phyloP scores from a whole-genome alignment of 2,113 vertebrate genomes.

The Poeciliopsis occidentalis region DNA sequence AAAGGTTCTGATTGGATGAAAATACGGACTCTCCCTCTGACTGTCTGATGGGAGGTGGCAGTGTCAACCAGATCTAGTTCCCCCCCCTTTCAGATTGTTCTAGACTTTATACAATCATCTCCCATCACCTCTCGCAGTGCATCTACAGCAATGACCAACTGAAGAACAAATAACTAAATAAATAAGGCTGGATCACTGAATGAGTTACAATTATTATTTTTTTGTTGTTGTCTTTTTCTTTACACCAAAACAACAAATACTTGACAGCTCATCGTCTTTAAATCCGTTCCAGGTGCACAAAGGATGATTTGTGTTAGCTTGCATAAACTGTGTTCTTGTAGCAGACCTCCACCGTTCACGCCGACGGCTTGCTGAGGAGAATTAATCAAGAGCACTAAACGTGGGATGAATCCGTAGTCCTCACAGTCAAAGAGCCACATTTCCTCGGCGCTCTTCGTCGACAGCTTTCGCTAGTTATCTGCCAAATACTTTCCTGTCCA shows the following conservation, averaged over 20 bases:
- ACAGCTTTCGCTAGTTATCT: constrained; percentile 85
- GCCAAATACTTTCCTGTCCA: constrained; percentile 96
- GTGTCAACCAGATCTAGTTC: constrained; percentile 50
- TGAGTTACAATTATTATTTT: constrained; percentile 45
- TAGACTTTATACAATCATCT: constrained; percentile 47
- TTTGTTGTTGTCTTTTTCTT: not conserved
- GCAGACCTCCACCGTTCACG: constrained; percentile 27
- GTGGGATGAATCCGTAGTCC: constrained; percentile 57
- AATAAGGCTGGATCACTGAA: constrained; percentile 68
- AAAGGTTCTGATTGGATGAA: constrained; percentile 13
- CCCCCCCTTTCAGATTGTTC: constrained; percentile 61
- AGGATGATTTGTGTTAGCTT: constrained; percentile 62
- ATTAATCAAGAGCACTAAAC: constrained; percentile 48
- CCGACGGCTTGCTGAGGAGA: constrained; percentile 25
- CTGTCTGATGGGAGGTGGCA: constrained; percentile 44
- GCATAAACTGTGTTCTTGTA: constrained; percentile 68
- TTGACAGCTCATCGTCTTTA: constrained; percentile 37
- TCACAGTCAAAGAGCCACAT: constrained; percentile 71
- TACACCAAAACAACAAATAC: constrained; percentile 52
- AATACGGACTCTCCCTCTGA: constrained; percentile 21
- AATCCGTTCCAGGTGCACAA: constrained; percentile 54
- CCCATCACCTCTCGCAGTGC: constrained; percentile 65
- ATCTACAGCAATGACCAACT: constrained; percentile 49
- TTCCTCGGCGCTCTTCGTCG: constrained; percentile 42
- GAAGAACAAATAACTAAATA: constrained; percentile 46